Evolutionary conservation across 2,113 vertebrate genomes (phyloP).

Genomic region (Capricornis sumatraensis): DNA sequence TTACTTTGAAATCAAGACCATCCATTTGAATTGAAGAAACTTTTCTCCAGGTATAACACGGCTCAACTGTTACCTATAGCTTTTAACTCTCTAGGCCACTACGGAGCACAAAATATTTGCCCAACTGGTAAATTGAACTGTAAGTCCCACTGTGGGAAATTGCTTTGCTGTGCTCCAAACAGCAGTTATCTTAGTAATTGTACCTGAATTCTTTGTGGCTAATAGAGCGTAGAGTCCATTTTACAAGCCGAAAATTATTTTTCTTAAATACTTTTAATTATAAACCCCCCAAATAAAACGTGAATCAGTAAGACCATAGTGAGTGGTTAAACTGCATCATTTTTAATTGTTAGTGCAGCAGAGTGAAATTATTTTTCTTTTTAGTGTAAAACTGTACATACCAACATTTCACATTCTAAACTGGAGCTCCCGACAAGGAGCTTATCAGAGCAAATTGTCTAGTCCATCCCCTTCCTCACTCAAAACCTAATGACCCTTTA

Average conservation of each 20-base stretch:
- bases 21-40: constrained; percentile 79
- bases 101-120: constrained; percentile 86
- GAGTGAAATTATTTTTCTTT: constrained; percentile 53
- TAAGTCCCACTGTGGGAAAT: constrained; percentile 88
- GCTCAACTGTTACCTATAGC: constrained; percentile 79
- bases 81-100: constrained; percentile 86
- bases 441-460: constrained; percentile 90
- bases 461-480: constrained; percentile 90
- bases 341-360: constrained; percentile 79
- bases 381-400: constrained; percentile 76
- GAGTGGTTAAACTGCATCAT: constrained; percentile 45
- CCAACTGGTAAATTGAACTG: constrained; percentile 89
- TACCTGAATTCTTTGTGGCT: constrained; percentile 85
- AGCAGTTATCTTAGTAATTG: constrained; percentile 88
- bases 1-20: constrained; percentile 71
- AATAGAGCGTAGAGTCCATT: constrained; percentile 81
- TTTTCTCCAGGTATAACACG: constrained; percentile 81
- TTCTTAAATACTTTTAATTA: constrained; percentile 75
- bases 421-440: constrained; percentile 86
- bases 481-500: constrained; percentile 92
- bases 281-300: constrained; percentile 50
- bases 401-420: constrained; percentile 86
- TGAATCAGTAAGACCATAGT: constrained; percentile 20
- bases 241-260: constrained; percentile 79
- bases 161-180: constrained; percentile 88